Percentiles rank a stretch among this genome's conserved stretches.
phyloP scores from a whole-genome alignment of 2,113 vertebrate species.

The Plecturocebus donacophilus region DNA sequence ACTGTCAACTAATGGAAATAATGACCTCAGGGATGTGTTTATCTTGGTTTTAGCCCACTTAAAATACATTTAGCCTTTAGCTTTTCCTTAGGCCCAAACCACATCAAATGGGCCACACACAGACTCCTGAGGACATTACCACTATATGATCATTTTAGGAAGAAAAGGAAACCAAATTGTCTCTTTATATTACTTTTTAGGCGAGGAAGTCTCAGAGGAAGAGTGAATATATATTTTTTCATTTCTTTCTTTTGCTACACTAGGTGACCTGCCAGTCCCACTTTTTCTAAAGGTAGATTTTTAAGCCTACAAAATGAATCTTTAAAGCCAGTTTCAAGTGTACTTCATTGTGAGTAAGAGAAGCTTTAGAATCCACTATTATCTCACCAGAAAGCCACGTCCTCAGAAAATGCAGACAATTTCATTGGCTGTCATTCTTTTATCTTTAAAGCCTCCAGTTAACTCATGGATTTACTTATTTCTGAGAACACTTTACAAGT shows the following conservation, averaged over 20 bases:
- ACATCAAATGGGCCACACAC: slow-evolving; percentile 83
- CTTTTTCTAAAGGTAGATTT: slow-evolving; percentile 65
- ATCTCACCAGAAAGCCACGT: neutral
- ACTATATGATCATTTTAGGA: slow-evolving; percentile 81
- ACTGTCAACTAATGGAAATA: slow-evolving; percentile 85
- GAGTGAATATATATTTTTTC: slow-evolving; percentile 66
- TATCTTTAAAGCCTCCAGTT: neutral
- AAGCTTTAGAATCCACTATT: neutral
- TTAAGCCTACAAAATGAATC: slow-evolving; percentile 47
- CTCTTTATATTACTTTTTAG: slow-evolving; percentile 74
- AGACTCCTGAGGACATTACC: slow-evolving; percentile 81
- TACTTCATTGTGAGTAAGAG: neutral
- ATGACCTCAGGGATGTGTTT: slow-evolving; percentile 82
- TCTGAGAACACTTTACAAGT: slow-evolving; percentile 28
- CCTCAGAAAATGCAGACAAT: neutral
- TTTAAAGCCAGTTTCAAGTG: slow-evolving; percentile 40
- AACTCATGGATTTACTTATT: slow-evolving; percentile 3
- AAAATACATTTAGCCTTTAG: slow-evolving; percentile 83
- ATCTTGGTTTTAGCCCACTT: slow-evolving; percentile 83
- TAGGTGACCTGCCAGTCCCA: slow-evolving; percentile 67
- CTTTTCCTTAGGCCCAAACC: slow-evolving; percentile 81
- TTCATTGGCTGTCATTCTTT: neutral
- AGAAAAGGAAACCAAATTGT: slow-evolving; percentile 79
- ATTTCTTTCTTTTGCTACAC: slow-evolving; percentile 42
- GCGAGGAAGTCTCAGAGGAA: slow-evolving; percentile 59